Evolutionary conservation across 2,113 vertebrate genomes (phyloP).

Genomic region (Cheirogaleus medius): DNA sequence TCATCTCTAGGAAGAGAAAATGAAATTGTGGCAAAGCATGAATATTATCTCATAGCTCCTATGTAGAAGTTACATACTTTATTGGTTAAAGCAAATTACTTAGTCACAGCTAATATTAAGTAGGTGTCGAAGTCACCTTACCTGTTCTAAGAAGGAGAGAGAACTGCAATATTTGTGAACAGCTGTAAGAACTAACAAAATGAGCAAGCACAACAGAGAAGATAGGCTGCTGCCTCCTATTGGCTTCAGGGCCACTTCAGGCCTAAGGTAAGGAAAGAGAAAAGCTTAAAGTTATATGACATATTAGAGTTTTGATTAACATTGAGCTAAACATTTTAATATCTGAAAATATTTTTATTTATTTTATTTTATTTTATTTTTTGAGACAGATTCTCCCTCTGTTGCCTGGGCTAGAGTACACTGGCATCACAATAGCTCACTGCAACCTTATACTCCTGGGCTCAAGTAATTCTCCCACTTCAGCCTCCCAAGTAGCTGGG

Average conservation of each 20-base stretch:
- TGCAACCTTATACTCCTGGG: too few relatives aligned
- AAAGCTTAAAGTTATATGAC: background rate
- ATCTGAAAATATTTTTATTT: background rate
- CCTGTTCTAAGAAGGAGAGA: background rate
- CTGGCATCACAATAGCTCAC: too few relatives aligned
- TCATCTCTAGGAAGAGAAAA: background rate
- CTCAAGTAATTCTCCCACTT: too few relatives aligned
- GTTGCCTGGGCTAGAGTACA: too few relatives aligned
- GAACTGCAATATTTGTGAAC: background rate
- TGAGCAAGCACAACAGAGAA: background rate
- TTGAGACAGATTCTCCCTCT: too few relatives aligned
- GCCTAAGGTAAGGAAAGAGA: background rate
- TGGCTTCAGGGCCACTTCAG: background rate
- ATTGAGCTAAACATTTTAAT: background rate
- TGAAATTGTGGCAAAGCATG: too few relatives aligned
- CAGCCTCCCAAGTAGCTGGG: too few relatives aligned
- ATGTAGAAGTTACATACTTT: background rate
- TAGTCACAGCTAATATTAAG: background rate
- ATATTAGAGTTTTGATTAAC: background rate
- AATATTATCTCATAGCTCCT: background rate
- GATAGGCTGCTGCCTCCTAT: background rate
- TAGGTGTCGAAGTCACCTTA: background rate
- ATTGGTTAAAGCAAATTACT: background rate
- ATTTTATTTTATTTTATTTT: background rate
- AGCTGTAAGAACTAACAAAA: background rate